A percentile compares a stretch with the other conserved stretches of the same genome.
Evolutionary conservation across 2,113 vertebrate species (phyloP).

Genomic region (Pongo pygmaeus): DNA sequence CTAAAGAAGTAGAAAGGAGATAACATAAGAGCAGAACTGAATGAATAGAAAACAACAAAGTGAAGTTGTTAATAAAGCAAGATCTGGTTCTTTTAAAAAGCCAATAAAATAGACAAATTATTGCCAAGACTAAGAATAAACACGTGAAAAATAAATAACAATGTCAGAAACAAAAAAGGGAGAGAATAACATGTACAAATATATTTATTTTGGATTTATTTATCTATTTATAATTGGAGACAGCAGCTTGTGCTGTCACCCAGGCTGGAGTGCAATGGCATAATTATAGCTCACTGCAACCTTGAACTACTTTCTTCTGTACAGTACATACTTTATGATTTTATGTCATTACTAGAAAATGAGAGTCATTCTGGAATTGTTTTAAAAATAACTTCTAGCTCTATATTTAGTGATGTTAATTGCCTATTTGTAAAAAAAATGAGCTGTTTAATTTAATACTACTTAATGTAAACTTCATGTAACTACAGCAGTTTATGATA

Average conservation of each 20-base stretch:
- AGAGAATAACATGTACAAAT: background rate
- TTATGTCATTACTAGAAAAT: background rate
- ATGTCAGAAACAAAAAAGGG: background rate
- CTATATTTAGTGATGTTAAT: background rate
- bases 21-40: background rate
- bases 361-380: background rate
- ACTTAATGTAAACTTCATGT: background rate
- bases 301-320: background rate
- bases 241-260: no score
- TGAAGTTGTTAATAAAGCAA: background rate
- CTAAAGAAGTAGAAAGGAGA: background rate
- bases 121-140: background rate
- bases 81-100: conserved; percentile 7
- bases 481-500: background rate
- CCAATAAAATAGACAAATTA: background rate
- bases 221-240: no score
- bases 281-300: no score
- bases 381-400: background rate
- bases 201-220: background rate
- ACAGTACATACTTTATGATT: background rate
- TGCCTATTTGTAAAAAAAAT: background rate
- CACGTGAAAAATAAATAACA: background rate
- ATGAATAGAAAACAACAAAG: background rate
- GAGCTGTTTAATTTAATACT: background rate
- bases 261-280: no score